These are phyloP conservation scores for Capromys pilorides DNA, from an alignment of 2,797 vertebrate species.

Conservation along the genomic window DNA sequence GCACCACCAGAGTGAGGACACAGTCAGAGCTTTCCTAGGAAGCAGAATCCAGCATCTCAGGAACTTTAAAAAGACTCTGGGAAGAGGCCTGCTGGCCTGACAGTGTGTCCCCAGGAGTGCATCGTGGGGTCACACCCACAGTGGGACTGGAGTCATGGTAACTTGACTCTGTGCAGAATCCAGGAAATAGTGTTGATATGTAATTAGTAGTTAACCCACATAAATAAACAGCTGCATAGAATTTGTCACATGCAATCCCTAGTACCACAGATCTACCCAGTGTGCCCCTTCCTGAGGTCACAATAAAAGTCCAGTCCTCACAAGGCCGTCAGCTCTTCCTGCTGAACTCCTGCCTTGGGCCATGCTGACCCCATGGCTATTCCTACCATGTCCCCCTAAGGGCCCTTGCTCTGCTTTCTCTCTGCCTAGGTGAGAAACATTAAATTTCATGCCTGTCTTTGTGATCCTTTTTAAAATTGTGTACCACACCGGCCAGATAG, in stretches of 20 bases:
- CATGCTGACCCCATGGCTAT: background rate
- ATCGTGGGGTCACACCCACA: background rate
- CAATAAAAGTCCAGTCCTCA: background rate
- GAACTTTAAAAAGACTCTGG: background rate
- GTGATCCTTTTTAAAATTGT: background rate
- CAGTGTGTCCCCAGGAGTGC: background rate
- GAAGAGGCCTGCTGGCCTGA: background rate
- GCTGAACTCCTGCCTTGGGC: background rate
- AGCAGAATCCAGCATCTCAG: background rate
- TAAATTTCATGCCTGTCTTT: background rate
- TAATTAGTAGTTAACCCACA: background rate
- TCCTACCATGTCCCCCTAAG: background rate
- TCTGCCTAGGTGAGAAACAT: background rate
- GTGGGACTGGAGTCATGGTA: background rate
- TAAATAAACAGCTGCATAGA: background rate
- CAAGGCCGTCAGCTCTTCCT: background rate
- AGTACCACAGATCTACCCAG: background rate
- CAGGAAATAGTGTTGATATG: background rate
- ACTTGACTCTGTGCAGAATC: background rate
- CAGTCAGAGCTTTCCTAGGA: background rate
- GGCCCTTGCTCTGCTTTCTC: background rate
- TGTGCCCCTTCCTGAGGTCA: background rate
- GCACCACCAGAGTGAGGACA: background rate
- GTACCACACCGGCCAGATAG: too few relatives aligned
- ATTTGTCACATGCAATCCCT: background rate